A percentile compares a stretch with the other conserved stretches of the same genome.
phyloP scores from a whole-genome alignment of 2,113 vertebrate genomes.

The Phasianus colchicus region DNA sequence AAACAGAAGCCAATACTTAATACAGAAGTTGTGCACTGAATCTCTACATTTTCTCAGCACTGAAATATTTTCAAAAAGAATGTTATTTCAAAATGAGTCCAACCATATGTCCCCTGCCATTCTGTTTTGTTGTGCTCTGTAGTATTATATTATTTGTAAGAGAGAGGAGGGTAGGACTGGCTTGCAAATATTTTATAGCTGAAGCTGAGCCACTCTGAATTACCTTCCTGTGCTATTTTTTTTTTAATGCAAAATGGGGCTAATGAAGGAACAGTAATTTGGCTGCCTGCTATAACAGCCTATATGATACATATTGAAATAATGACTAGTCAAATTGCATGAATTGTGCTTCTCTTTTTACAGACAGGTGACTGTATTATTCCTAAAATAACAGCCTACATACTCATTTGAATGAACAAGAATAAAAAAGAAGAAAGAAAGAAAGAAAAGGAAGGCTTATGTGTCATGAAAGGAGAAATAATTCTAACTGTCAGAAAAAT shows the following conservation, averaged over 20 bases:
- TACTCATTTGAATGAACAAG: not conserved
- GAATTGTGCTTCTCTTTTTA: not conserved
- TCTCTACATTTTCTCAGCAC: not conserved
- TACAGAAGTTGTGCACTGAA: not conserved
- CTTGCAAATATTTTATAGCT: not conserved
- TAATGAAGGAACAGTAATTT: slow-evolving; percentile 5
- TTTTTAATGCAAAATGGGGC: not conserved
- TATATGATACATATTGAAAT: not conserved
- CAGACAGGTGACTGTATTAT: not conserved
- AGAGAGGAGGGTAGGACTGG: not conserved
- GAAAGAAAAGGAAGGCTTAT: not conserved
- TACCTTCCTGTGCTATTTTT: not conserved
- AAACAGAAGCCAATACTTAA: not conserved
- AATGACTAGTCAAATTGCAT: not conserved
- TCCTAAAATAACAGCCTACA: not conserved
- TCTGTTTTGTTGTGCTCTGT: not conserved
- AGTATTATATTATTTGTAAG: not conserved
- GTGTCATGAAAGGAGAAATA: not conserved
- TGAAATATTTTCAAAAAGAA: not conserved
- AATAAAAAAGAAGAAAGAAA: too few relatives aligned
- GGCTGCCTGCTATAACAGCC: not conserved
- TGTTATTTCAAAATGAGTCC: not conserved
- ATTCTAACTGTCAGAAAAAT: not conserved
- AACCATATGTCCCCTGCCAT: not conserved
- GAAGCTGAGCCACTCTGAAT: not conserved